Evolutionary conservation across 1,140 invertebrate genomes (phyloP), one percentile per base, ranked within the genome.

Genomic region (Apocrypta bakeri): DNA sequence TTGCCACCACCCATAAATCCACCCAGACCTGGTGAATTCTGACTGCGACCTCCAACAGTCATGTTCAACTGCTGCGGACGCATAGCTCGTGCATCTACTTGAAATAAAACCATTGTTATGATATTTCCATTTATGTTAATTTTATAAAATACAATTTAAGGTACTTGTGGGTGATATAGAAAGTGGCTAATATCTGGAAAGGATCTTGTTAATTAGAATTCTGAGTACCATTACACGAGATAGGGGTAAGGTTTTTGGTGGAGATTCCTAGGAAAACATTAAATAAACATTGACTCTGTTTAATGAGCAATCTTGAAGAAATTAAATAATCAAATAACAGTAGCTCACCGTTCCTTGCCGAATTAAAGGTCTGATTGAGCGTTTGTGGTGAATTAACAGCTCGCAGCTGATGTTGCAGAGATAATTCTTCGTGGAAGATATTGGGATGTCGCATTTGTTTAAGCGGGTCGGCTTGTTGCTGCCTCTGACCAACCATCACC

Each of bases 321-420:
- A 29, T 71, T 27, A 42, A 42, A n/a, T n/a, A n/a, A n/a, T n/a
- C n/a, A n/a, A n/a, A n/a, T n/a, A n/a, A n/a, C n/a, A n/a, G n/a
- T n/a, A 63, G 73, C 73, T 87, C 84, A 92, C 91, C 90, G 84
- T 89, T 86, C 83, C 89, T 88, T 75, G 84, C 86, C 24, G 90
- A 89, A 79, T 88, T 92, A 84, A 88, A 92, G 74, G 88, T 92
- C 86, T 93, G 91, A 81, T 89, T 92, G 73, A 92, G 84, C n/a
- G 90, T 86, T 80, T 92, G 91, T 77, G 91, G 89, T n/a, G 87
- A 85, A 68, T 90, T 89, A 29, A 85, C 84, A 64, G 85, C 82
- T 31, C 88, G 88, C 76, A 90, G 87, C 25, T 88, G 86, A 72
- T 90, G 91, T 68, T 90, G 90, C 74, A 78, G 7, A 0, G 40